A percentile compares a stretch with the other conserved stretches of the same genome.
Conservation (phyloP, 2,113 vertebrate genomes). For the Nettapus auritus region DNA sequence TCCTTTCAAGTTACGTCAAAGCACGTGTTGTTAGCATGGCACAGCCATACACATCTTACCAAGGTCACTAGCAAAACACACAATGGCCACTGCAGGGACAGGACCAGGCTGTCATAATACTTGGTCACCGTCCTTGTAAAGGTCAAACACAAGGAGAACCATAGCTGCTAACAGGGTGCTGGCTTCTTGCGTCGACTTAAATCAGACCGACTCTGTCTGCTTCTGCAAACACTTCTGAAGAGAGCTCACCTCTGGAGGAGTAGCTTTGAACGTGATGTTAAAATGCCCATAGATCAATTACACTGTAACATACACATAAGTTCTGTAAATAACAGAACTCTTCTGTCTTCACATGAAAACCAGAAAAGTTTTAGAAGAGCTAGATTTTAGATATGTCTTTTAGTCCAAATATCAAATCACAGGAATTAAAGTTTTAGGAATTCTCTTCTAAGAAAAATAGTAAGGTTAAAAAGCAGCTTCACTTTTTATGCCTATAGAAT, state of each 20-base stretch:
- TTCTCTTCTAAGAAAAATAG: neutral
- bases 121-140: neutral
- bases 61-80: neutral
- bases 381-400: neutral
- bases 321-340: neutral
- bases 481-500: neutral
- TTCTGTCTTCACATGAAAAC: neutral
- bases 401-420: neutral
- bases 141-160: neutral
- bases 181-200: neutral
- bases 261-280: neutral
- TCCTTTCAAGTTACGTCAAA: neutral
- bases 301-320: neutral
- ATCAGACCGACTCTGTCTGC: neutral
- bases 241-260: neutral
- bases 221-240: neutral
- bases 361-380: neutral
- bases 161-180: neutral
- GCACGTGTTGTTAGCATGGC: too few relatives aligned
- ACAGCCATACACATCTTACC: rapidly evolving
- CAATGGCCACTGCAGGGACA: neutral
- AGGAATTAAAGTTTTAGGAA: neutral
- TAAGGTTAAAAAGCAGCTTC: neutral
- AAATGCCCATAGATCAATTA: neutral
- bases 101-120: neutral